Evolutionary conservation across 2,888 invertebrate genomes (phyloP).

Genomic region (Mongoloraphidia duomilia): DNA sequence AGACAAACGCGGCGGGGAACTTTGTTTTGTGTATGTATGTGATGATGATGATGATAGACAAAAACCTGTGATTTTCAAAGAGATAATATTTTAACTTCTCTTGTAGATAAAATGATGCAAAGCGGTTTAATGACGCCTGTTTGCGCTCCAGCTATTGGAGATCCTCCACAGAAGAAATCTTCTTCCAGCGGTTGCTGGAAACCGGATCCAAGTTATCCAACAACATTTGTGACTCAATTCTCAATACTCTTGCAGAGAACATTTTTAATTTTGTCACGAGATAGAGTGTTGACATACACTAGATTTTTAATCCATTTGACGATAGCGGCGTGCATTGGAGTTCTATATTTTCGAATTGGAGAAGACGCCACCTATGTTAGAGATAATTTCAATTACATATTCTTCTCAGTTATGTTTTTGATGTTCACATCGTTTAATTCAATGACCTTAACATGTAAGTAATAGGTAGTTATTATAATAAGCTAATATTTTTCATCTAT

Average conservation of each 20-base stretch:
- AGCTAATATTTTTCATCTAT: not conserved
- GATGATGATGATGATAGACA: not conserved
- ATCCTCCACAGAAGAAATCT: slow-evolving; percentile 13
- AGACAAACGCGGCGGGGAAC: too few species aligned
- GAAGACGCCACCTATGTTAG: slow-evolving; percentile 66
- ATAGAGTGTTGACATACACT: slow-evolving; percentile 59
- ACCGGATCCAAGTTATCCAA: slow-evolving; percentile 31
- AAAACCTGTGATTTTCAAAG: not conserved
- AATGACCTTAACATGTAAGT: slow-evolving; percentile 81
- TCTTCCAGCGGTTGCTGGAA: slow-evolving; percentile 11
- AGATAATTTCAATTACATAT: slow-evolving; percentile 78
- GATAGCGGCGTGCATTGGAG: slow-evolving; percentile 71
- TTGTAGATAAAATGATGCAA: slow-evolving; percentile 35
- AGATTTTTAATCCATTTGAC: slow-evolving; percentile 63
- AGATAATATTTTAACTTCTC: not conserved
- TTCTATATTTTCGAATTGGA: slow-evolving; percentile 75
- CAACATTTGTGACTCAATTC: slow-evolving; percentile 42
- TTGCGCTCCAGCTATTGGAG: slow-evolving; percentile 27
- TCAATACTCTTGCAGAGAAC: slow-evolving; percentile 45
- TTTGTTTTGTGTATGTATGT: too few species aligned
- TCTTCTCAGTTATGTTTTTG: slow-evolving; percentile 84
- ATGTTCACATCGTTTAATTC: slow-evolving; percentile 91
- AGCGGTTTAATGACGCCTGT: slow-evolving; percentile 37
- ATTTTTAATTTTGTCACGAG: slow-evolving; percentile 48
- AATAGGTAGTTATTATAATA: slow-evolving; percentile 44